Base-by-base conservation (phyloP, 92 coral and sea anemone genomes). In the Palythoa heliodiscus region DNA sequence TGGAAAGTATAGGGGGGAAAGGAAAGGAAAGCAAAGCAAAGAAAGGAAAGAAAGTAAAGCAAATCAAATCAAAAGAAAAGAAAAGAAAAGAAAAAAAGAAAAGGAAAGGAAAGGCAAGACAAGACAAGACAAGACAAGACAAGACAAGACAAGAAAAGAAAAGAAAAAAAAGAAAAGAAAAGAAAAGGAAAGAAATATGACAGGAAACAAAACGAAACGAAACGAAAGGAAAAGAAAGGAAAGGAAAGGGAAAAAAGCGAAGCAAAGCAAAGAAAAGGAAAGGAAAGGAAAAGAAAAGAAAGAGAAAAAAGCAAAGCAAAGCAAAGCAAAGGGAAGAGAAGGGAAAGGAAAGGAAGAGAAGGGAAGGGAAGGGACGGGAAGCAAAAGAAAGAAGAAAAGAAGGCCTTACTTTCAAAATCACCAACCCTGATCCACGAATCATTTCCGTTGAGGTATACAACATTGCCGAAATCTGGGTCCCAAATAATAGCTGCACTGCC, bases 371-470 rank as follows among this genome's bases (percentile, higher is more conserved):
- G 29, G 16, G 2, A 68, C 25, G 39, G 12, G 1, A 5, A 68
- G 16, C 0, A 7, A 22, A 52, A 61, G 53, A 23, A 22, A 39
- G n/a, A 39, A 23, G 57, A 50, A 75, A 22, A 7, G 12, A 5
- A 14, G 39, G 54, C 75, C 92, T 71, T 90, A 94, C 98, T 92
- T 76, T 90, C 86, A 23, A 92, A 94, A 73, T 94, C 93, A 5
- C 98, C 98, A 69, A 88, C 88, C 37, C 91, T 82, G 76, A 94
- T 88, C 95, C 95, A 94, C 64, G 89, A 86, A 50, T 87, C 92
- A 2, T 87, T 64, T 52, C 90, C 93, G 66, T 87, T 88, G 17
- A 94, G 86, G 23, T 92, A 92, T 7, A 88, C 83, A 37, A 94
- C 93, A 57, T 90, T 17, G 61, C 95, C 98, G 58, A 89, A 88